A percentile compares a stretch with the other conserved stretches of the same genome.
Conservation (phyloP, 2,888 invertebrate genomes). For the Erebia aethiops region DNA sequence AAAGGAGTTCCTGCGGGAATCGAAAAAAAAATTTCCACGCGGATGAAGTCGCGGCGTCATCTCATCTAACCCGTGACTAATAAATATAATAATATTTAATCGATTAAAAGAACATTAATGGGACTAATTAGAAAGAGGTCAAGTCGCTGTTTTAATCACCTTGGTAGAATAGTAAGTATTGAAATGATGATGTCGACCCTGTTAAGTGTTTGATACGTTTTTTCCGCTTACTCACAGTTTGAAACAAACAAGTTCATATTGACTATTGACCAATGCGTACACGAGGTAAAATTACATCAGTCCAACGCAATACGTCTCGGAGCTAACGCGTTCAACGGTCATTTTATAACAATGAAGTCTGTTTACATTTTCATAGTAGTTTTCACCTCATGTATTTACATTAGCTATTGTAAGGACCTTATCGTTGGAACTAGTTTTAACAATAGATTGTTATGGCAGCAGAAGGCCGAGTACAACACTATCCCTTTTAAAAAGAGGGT, state of each 20-base stretch:
- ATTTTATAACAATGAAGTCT: slow-evolving; percentile 60
- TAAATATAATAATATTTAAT: too few relatives aligned
- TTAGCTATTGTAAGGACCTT: slow-evolving; percentile 66
- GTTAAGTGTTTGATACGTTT: slow-evolving; percentile 50
- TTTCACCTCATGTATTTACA: slow-evolving; percentile 58
- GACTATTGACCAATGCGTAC: slow-evolving; percentile 37
- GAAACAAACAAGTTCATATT: slow-evolving; percentile 54
- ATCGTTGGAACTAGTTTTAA: slow-evolving; percentile 76
- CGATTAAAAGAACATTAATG: too few relatives aligned
- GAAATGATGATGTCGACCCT: slow-evolving; percentile 11
- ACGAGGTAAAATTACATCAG: slow-evolving; percentile 48
- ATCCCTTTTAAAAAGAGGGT: slow-evolving; percentile 76
- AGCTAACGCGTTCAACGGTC: slow-evolving; percentile 49
- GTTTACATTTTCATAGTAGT: slow-evolving; percentile 57
- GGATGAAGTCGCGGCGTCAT: too few relatives aligned
- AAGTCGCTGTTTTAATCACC: background rate
- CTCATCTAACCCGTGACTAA: too few relatives aligned
- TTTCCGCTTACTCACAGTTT: slow-evolving; percentile 55
- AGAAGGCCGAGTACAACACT: slow-evolving; percentile 72
- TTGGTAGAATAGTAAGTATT: background rate
- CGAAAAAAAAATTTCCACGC: too few relatives aligned
- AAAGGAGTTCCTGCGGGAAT: too few relatives aligned
- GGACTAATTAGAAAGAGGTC: background rate
- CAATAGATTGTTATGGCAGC: slow-evolving; percentile 65
- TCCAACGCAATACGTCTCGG: slow-evolving; percentile 54